Base-by-base conservation (phyloP, 2,113 vertebrate species). In the Mesitornis unicolor region DNA sequence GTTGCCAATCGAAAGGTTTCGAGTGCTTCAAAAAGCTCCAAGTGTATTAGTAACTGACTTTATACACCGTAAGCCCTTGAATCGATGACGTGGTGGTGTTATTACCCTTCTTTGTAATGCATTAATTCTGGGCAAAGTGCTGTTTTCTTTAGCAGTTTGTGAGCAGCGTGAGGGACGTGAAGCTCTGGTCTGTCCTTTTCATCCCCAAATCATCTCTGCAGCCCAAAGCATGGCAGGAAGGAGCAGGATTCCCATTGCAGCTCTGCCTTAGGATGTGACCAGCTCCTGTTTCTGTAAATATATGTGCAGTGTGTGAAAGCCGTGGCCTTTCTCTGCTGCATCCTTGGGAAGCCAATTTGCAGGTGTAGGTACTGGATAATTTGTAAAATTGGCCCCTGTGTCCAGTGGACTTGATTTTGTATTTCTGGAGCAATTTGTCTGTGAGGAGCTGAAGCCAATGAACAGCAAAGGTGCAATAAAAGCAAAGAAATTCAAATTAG, bases 221-320 rank as follows among this genome's bases (percentile, higher is more conserved):
- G n/a, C n/a, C n/a, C n/a, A n/a, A n/a, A n/a, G n/a, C n/a, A n/a
- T n/a, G n/a, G n/a, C n/a, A n/a, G n/a, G n/a, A n/a, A 40, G 42
- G 60, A 60, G 35, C 40, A 48, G 24, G 10, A 17, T 48, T 60
- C 70, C 53, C 7, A 4, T 11, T 9, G 31, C 3, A 11, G 31
- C 53, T 79, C 59, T 10, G 9, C 1, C 20, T 51, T 45, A 33
- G n/a, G n/a, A n/a, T n/a, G n/a, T n/a, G n/a, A n/a, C n/a, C n/a
- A n/a, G n/a, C n/a, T n/a, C n/a, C n/a, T n/a, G n/a, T n/a, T 45
- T 63, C 75, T 59, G 56, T 24, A 24, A 13, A 42, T 7, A 7
- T 0, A 8, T 7, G 33, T 9, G 10, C 0, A 3, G 10, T 35
- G 51, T 9, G 1, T 68, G 15, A 14, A 38, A 21, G n/a, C 38